Conservation (phyloP, 2,797 vertebrate genomes). For the Yasuhikotakia modesta region DNA sequence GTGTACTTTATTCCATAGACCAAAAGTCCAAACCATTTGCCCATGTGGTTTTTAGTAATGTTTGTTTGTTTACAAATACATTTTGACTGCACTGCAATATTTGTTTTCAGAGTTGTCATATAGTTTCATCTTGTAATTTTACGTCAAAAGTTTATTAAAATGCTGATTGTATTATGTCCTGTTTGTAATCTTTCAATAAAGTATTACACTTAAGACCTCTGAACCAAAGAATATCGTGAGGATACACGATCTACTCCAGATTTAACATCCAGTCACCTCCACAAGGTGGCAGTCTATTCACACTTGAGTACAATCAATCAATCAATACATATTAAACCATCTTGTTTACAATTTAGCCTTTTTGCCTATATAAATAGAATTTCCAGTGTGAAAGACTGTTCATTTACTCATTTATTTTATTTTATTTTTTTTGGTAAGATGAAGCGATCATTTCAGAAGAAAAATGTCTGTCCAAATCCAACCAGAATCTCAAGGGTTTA, state of each 20-base stretch:
- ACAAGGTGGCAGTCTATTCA: constrained; percentile 43
- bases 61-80: neutral
- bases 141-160: neutral
- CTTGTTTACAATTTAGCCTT: neutral
- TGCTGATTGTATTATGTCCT: neutral
- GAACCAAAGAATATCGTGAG: neutral
- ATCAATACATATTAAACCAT: neutral
- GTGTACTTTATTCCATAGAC: constrained; percentile 38
- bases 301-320: neutral
- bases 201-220: neutral
- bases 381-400: neutral
- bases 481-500: neutral
- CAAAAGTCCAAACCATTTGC: constrained; percentile 42
- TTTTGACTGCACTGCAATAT: neutral
- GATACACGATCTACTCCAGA: neutral
- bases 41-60: constrained; percentile 45
- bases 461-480: neutral
- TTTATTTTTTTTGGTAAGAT: no score
- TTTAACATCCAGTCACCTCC: constrained; percentile 12
- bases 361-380: neutral
- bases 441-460: no score
- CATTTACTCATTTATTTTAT: no score
- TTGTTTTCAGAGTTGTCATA: neutral
- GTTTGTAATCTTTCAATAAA: neutral
- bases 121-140: no score